These are phyloP conservation scores for Fregata magnificens DNA, from an alignment of 2,113 vertebrate species.

Conservation along the genomic window DNA sequence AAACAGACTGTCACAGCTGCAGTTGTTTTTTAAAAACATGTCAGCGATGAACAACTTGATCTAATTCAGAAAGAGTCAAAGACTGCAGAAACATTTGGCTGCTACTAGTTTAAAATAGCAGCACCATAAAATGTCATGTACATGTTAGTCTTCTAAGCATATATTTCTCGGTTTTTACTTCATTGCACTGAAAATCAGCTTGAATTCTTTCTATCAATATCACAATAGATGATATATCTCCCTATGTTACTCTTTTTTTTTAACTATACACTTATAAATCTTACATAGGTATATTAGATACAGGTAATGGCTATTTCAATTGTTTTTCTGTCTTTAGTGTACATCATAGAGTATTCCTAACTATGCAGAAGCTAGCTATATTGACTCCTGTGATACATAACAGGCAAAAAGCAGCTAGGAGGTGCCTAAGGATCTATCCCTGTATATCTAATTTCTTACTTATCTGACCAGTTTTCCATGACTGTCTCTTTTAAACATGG, in stretches of 20 bases:
- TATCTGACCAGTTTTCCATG: not conserved
- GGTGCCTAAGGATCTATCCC: not conserved
- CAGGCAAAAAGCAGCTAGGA: not conserved
- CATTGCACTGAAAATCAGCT: not conserved
- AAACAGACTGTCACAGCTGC: not conserved
- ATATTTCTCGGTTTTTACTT: not conserved
- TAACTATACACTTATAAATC: not conserved
- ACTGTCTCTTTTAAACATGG: not conserved
- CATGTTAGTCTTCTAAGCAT: not conserved
- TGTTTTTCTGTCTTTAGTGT: not conserved
- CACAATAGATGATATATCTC: not conserved
- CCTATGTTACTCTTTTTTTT: not conserved
- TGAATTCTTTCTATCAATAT: not conserved
- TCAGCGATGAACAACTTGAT: not conserved
- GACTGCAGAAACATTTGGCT: not conserved
- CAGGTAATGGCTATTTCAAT: not conserved
- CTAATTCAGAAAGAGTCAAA: not conserved
- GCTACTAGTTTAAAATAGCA: not conserved
- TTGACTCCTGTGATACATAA: not conserved
- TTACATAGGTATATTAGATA: not conserved
- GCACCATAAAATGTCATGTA: not conserved
- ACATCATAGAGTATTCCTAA: not conserved
- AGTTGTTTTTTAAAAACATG: not conserved
- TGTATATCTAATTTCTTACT: not conserved
- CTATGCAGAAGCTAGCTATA: not conserved